These are phyloP conservation scores for Botia kubotai DNA, from an alignment of 2,797 vertebrate genomes.

Conservation along the genomic window DNA sequence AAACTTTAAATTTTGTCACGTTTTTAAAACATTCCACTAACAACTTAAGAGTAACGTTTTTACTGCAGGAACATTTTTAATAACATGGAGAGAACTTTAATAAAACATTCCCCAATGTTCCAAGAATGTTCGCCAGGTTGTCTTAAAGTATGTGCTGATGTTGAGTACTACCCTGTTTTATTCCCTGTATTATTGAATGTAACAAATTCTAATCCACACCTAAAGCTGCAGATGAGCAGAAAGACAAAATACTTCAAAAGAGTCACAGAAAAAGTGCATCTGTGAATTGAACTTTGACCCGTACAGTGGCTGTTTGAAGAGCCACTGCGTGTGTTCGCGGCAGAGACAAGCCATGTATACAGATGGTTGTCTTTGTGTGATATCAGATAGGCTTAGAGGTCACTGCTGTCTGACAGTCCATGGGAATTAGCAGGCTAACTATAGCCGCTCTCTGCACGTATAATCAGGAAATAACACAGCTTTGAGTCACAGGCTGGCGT, in stretches of 20 bases:
- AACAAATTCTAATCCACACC: too few relatives aligned
- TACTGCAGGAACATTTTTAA: too few relatives aligned
- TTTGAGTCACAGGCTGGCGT: slow-evolving; percentile 61
- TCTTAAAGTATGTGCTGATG: not conserved
- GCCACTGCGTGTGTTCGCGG: slow-evolving; percentile 1
- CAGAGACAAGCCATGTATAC: slow-evolving; percentile 20
- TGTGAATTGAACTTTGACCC: not conserved
- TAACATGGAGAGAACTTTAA: too few relatives aligned
- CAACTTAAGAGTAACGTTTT: too few relatives aligned
- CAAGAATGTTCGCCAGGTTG: too few relatives aligned
- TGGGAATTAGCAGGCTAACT: slow-evolving; percentile 40
- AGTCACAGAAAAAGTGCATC: not conserved
- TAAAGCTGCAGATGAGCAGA: too few relatives aligned
- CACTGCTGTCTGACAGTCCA: slow-evolving; percentile 12
- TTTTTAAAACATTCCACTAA: too few relatives aligned
- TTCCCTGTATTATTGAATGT: too few relatives aligned
- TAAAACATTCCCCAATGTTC: too few relatives aligned
- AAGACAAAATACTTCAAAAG: not conserved
- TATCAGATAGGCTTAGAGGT: not conserved
- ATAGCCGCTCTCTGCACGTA: slow-evolving; percentile 17
- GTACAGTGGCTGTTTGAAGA: not conserved
- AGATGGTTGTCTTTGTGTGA: slow-evolving; percentile 20
- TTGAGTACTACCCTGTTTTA: not conserved
- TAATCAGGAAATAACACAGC: slow-evolving; percentile 60
- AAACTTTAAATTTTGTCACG: too few relatives aligned